phyloP scores from a whole-genome alignment of 2,113 vertebrate genomes.

The Passerina amoena region DNA sequence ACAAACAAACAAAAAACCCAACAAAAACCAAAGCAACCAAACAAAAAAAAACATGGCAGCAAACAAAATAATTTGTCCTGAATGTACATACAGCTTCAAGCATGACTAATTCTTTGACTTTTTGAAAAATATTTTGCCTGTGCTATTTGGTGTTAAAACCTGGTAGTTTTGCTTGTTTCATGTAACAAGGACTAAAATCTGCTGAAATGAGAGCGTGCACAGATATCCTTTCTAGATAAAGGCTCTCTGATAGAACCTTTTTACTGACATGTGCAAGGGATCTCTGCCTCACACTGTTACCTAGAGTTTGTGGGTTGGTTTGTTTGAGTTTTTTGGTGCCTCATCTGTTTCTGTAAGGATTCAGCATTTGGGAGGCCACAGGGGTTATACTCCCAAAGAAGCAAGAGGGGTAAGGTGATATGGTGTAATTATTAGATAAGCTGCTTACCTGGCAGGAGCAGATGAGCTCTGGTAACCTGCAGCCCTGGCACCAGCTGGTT shows the following conservation, averaged over 20 bases:
- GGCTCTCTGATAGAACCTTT: background rate
- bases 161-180: background rate
- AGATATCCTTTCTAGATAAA: background rate
- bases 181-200: background rate
- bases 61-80: background rate
- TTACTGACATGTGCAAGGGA: background rate
- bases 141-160: background rate
- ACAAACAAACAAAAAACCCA: background rate
- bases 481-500: background rate
- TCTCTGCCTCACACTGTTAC: background rate
- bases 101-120: background rate
- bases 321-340: background rate
- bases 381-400: background rate
- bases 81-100: background rate
- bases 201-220: background rate
- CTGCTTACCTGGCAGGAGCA: constrained; percentile 1
- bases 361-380: background rate
- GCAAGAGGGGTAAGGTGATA: background rate
- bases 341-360: background rate
- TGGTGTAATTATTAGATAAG: background rate
- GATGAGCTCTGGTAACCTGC: background rate
- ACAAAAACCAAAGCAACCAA: background rate
- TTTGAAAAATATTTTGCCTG: background rate
- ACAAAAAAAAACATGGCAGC: background rate
- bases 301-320: background rate